phyloP scores from a whole-genome alignment of 2,888 invertebrate species.

The Mycalesis mineus region DNA sequence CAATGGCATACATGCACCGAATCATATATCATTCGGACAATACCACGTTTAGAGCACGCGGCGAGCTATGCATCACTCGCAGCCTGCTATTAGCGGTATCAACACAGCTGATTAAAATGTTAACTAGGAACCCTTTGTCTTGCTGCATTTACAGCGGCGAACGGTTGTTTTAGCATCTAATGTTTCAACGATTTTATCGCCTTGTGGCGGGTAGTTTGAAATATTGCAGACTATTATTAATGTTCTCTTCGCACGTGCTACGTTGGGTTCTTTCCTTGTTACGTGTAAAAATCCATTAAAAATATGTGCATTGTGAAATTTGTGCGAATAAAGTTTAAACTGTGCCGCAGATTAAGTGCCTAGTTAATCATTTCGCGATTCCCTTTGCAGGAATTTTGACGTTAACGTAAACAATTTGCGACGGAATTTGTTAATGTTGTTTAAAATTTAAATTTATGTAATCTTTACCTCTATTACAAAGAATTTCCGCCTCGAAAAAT shows the following conservation, averaged over 20 bases:
- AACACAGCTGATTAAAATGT: slow-evolving; percentile 61
- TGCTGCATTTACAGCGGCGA: slow-evolving; percentile 14
- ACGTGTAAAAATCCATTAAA: slow-evolving; percentile 6
- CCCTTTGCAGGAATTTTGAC: not conserved
- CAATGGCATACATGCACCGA: slow-evolving; percentile 22
- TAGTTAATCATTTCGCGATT: not conserved
- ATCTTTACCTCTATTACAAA: slow-evolving; percentile 10
- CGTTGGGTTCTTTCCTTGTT: slow-evolving; percentile 9
- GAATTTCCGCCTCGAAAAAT: slow-evolving; percentile 19
- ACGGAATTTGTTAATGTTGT: not conserved
- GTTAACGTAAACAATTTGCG: not conserved
- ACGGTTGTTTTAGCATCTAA: slow-evolving; percentile 16
- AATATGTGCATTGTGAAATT: not conserved
- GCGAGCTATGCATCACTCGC: slow-evolving; percentile 45
- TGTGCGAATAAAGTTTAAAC: slow-evolving; percentile 1
- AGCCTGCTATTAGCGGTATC: slow-evolving; percentile 50
- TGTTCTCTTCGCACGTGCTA: slow-evolving; percentile 16
- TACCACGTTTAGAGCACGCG: slow-evolving; percentile 34
- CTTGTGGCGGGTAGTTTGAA: slow-evolving; percentile 13
- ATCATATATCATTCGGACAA: slow-evolving; percentile 48
- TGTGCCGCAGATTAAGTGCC: not conserved
- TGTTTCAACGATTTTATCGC: slow-evolving; percentile 19
- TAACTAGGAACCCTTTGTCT: slow-evolving; percentile 47
- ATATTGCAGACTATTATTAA: slow-evolving; percentile 18
- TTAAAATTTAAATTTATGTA: slow-evolving; percentile 16